A percentile compares a stretch with the other conserved stretches of the same genome.
phyloP scores from a whole-genome alignment of 2,113 vertebrate genomes.

The Bufo bufo region DNA sequence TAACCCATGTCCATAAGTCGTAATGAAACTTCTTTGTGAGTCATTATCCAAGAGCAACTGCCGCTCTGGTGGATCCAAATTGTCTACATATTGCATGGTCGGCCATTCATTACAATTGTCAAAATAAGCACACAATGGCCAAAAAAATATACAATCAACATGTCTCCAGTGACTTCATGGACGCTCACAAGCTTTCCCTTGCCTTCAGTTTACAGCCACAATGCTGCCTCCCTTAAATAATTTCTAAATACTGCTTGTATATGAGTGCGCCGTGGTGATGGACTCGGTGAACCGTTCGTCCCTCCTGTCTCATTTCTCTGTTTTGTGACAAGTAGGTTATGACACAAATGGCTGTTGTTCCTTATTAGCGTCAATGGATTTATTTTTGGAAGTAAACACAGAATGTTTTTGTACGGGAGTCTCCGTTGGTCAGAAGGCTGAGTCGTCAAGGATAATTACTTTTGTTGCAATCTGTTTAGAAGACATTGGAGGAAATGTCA shows the following conservation, averaged over 20 bases:
- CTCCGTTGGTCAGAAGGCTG: background rate
- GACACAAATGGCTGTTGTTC: constrained; percentile 27
- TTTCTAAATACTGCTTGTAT: background rate
- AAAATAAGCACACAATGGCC: no score
- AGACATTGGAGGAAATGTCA: background rate
- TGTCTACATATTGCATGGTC: no score
- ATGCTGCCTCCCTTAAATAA: background rate
- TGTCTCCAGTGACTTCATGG: no score
- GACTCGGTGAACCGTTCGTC: background rate
- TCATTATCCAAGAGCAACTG: no score
- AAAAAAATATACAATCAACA: no score
- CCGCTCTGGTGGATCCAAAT: no score
- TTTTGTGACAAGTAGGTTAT: constrained; percentile 25
- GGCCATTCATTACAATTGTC: no score
- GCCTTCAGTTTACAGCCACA: background rate
- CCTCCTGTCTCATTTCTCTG: background rate
- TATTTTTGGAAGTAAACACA: constrained; percentile 24
- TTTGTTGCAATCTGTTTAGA: constrained; percentile 3
- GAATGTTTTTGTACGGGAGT: background rate
- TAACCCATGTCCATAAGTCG: no score
- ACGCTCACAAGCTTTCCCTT: background rate
- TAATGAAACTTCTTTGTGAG: no score
- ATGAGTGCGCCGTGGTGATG: background rate
- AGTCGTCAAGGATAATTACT: constrained; percentile 14
- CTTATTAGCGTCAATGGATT: constrained; percentile 40